Conservation (phyloP, 2,113 vertebrate species). For the Myxocyprinus asiaticus region DNA sequence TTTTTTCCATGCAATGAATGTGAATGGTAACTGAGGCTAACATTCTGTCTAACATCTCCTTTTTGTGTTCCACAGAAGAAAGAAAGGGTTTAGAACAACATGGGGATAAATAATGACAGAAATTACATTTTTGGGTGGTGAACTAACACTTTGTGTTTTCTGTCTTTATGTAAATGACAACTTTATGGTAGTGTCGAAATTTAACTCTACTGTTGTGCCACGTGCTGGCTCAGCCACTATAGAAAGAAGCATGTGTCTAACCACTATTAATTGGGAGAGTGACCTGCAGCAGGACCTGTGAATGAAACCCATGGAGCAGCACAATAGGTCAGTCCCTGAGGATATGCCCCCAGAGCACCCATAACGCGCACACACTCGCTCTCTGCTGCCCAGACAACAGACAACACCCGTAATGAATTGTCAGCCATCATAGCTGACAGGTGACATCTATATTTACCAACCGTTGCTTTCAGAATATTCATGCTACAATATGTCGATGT, state of each 20-base stretch:
- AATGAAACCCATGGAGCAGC: slow-evolving; percentile 49
- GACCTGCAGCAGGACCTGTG: slow-evolving; percentile 53
- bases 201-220: neutral
- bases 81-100: too few species aligned
- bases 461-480: slow-evolving; percentile 19
- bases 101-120: too few species aligned
- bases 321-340: slow-evolving; percentile 52
- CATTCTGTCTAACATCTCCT: too few species aligned
- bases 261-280: slow-evolving; percentile 56
- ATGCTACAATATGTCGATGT: neutral
- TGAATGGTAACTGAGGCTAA: too few species aligned
- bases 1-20: too few species aligned
- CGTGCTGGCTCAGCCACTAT: neutral
- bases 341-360: slow-evolving; percentile 44
- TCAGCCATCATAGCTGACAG: slow-evolving; percentile 37
- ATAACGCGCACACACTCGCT: slow-evolving; percentile 27
- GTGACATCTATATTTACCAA: slow-evolving; percentile 31
- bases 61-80: too few species aligned
- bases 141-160: too few species aligned
- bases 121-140: too few species aligned
- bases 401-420: slow-evolving; percentile 46
- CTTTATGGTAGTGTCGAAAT: neutral
- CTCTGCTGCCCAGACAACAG: slow-evolving; percentile 51
- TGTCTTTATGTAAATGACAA: too few species aligned
- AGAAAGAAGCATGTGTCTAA: slow-evolving; percentile 21